Evolutionary conservation across 2,888 invertebrate species (phyloP), one percentile per base, ranked within the genome.

Genomic region (Synergus itoensis): DNA sequence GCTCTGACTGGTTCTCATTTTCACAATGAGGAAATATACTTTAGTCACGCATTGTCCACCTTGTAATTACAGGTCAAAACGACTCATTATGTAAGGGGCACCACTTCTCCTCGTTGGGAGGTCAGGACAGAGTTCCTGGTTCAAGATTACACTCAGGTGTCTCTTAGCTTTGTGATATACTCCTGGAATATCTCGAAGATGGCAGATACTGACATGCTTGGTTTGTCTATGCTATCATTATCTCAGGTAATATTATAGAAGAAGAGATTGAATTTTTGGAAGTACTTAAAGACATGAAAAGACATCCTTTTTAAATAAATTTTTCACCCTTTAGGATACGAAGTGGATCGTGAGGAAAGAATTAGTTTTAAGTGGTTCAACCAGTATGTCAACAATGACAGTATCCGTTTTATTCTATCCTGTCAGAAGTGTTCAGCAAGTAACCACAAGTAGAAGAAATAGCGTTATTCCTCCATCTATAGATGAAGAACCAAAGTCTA

Each of bases 121-220:
- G 91, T 92, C 2, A 89, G 91, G 79, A 90, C 92, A 16, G 93
- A 94, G 87, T 93, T 94, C 85, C 92, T 94, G 79, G 93, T 94
- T 11, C 90, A 91, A 77, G 93, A 94, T 87, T 93, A 92, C 81
- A 91, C 93, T 16, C 92, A 93, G 89, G 93, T 93, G 76, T 89
- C 93, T 40, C 89, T 94, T 14, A 93, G 93, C 75, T 93, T 93
- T 83, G 92, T 92, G 48, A 92, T 94, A 57, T 94, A 93, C 87
- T 94, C 94, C 69, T 93, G 93, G 93, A 93, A 93, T 83, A 93
- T 93, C 48, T 90, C 91, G 2, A 93, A 93, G 83, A 91, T 92
- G 77, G 90, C 92, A 36, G 93, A 94, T 77, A 93, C 93, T 69
- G 93, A 94, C 82, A 93, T 94, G 87, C 90, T 94, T 11, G 94